A percentile compares a stretch with the other conserved stretches of the same genome.
phyloP scores from a whole-genome alignment of 1,140 invertebrate species.

The Heliconius melpomene region DNA sequence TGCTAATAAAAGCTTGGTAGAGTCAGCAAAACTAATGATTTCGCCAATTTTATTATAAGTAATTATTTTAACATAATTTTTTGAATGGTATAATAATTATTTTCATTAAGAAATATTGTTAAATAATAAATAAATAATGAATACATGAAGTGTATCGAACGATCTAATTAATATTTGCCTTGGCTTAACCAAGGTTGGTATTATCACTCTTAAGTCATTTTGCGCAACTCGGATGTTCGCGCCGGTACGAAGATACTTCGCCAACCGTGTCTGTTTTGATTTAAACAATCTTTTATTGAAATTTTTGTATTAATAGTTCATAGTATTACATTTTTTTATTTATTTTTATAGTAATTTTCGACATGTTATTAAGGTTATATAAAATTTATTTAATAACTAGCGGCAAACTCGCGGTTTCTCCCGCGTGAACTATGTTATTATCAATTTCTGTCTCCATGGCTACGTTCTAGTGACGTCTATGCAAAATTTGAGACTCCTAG shows the following conservation, averaged over 20 bases:
- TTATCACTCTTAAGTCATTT: conserved; percentile 54
- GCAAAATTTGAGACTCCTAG: no score
- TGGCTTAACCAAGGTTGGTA: conserved; percentile 57
- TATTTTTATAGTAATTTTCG: conserved; percentile 1
- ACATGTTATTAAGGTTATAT: background rate
- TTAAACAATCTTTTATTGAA: background rate
- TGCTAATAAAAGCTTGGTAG: background rate
- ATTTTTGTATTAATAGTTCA: background rate
- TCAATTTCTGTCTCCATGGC: no score
- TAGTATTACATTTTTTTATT: background rate
- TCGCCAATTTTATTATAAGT: background rate
- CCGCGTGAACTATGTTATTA: no score
- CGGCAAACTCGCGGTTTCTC: no score
- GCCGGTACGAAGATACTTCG: conserved; percentile 48
- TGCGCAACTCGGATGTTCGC: conserved; percentile 65
- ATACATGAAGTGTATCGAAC: conserved; percentile 36
- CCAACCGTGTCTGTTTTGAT: conserved; percentile 45
- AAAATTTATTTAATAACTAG: no score
- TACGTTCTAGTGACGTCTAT: no score
- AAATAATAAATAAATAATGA: conserved; percentile 20
- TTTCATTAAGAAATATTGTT: background rate
- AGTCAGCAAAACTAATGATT: background rate
- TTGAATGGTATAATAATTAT: conserved; percentile 21
- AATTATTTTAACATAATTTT: conserved; percentile 19
- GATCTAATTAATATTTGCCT: conserved; percentile 58